phyloP scores from a whole-genome alignment of 2,797 vertebrate genomes.

The Xenopus petersii region DNA sequence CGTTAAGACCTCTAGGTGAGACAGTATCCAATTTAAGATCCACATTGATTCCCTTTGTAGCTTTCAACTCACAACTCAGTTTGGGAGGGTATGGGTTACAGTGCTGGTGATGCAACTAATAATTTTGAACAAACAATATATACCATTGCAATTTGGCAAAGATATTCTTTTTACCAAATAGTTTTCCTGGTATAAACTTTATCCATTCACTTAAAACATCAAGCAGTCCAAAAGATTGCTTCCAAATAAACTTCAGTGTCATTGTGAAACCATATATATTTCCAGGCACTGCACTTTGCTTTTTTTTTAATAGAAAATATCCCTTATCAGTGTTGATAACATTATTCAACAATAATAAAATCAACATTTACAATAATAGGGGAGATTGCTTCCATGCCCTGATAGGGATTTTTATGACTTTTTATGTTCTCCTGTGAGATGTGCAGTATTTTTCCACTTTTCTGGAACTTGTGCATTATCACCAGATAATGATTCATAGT shows the following conservation, averaged over 20 bases:
- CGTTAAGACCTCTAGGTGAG: too few species aligned
- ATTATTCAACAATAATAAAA: conserved; percentile 63
- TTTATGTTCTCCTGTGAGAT: conserved; percentile 6
- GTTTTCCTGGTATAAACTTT: too few species aligned
- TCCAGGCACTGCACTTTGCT: conserved; percentile 52
- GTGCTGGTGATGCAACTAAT: too few species aligned
- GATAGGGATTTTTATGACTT: conserved; percentile 46
- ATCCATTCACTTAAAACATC: background rate
- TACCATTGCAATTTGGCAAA: too few species aligned
- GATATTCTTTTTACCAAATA: too few species aligned
- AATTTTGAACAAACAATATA: too few species aligned
- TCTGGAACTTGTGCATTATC: conserved; percentile 21
- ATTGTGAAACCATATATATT: conserved; percentile 23
- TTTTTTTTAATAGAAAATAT: conserved; percentile 55
- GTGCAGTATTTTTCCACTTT: conserved; percentile 43
- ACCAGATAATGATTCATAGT: conserved; percentile 29
- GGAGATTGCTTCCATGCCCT: conserved; percentile 69
- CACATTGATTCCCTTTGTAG: too few species aligned
- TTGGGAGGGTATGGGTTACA: too few species aligned
- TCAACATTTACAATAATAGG: conserved; percentile 65
- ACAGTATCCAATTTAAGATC: too few species aligned
- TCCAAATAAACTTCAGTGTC: background rate
- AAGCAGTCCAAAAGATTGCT: conserved; percentile 9
- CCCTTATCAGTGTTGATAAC: conserved; percentile 69
- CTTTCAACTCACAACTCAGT: too few species aligned